These are phyloP conservation scores for Leguminivora glycinivorella DNA, from an alignment of 1,140 invertebrate genomes.

Conservation along the genomic window DNA sequence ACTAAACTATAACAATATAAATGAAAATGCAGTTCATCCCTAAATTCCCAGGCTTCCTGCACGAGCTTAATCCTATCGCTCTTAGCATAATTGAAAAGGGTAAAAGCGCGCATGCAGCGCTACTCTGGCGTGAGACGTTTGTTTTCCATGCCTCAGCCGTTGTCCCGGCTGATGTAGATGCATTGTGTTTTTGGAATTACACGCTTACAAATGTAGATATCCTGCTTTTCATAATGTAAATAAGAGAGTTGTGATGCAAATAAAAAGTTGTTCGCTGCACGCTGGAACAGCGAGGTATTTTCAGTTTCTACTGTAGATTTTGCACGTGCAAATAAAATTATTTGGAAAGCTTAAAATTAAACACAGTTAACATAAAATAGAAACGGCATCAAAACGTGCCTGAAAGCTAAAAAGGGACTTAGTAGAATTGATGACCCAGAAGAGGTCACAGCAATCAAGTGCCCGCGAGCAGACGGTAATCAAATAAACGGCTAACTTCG, in stretches of 20 bases:
- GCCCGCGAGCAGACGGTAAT: constrained; percentile 2
- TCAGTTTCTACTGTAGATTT: not conserved
- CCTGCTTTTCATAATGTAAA: constrained; percentile 10
- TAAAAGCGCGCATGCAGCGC: constrained; percentile 6
- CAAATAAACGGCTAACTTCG: constrained; percentile 25
- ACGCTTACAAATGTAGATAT: constrained; percentile 1
- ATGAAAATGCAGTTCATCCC: not conserved
- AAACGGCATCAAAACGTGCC: not conserved
- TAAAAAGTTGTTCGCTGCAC: not conserved
- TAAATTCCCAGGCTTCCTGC: not conserved
- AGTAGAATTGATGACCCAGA: constrained; percentile 1
- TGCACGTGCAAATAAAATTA: not conserved
- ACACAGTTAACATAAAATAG: not conserved
- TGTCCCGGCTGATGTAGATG: not conserved
- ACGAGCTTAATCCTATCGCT: not conserved
- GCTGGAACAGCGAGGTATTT: not conserved
- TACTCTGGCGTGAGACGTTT: constrained; percentile 4
- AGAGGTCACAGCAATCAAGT: constrained; percentile 9
- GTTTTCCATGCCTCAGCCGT: constrained; percentile 1
- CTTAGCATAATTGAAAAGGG: constrained; percentile 21
- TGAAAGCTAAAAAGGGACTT: not conserved
- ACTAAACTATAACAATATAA: not conserved
- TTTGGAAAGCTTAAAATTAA: no score
- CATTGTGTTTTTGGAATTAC: constrained; percentile 2
- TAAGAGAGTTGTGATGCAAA: not conserved